A percentile compares a stretch with the other conserved stretches of the same genome.
Evolutionary conservation across 2,888 invertebrate genomes (phyloP).

Genomic region (Empis livida): DNA sequence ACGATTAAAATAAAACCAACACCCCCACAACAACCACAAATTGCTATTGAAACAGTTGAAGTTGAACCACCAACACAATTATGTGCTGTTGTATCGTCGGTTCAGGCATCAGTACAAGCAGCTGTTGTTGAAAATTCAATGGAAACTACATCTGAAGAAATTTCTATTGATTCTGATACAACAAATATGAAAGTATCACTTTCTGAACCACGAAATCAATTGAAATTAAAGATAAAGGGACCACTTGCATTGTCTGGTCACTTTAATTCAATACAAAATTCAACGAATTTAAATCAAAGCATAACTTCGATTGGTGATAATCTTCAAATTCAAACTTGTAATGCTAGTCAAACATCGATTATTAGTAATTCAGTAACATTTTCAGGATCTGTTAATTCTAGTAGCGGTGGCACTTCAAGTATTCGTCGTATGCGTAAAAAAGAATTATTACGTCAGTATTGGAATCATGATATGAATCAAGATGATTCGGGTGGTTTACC

Average conservation of each 20-base stretch:
- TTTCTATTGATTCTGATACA: conserved; percentile 36
- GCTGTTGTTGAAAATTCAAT: conserved; percentile 28
- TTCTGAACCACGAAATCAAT: conserved; percentile 69
- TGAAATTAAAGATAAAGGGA: conserved; percentile 84
- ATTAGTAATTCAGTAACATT: conserved; percentile 11
- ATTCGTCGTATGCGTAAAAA: conserved; percentile 81
- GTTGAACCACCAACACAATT: conserved; percentile 5
- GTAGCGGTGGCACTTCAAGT: conserved; percentile 50
- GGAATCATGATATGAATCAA: conserved; percentile 78
- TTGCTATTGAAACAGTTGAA: not conserved
- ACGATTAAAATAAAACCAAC: conserved; percentile 29
- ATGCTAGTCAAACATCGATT: conserved; percentile 7
- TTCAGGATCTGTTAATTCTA: conserved; percentile 16
- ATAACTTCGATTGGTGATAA: conserved; percentile 14
- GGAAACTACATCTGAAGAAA: conserved; percentile 36
- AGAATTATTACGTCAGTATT: conserved; percentile 70
- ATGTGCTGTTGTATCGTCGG: not conserved
- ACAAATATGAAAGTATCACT: conserved; percentile 57
- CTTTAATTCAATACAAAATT: conserved; percentile 47
- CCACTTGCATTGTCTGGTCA: conserved; percentile 66
- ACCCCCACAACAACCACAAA: conserved; percentile 13
- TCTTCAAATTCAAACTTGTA: conserved; percentile 3
- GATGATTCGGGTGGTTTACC: conserved; percentile 52
- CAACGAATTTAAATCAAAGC: conserved; percentile 31
- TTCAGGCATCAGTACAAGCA: not conserved